These are phyloP conservation scores for Strix uralensis DNA, from an alignment of 2,113 vertebrate species.

Conservation along the genomic window DNA sequence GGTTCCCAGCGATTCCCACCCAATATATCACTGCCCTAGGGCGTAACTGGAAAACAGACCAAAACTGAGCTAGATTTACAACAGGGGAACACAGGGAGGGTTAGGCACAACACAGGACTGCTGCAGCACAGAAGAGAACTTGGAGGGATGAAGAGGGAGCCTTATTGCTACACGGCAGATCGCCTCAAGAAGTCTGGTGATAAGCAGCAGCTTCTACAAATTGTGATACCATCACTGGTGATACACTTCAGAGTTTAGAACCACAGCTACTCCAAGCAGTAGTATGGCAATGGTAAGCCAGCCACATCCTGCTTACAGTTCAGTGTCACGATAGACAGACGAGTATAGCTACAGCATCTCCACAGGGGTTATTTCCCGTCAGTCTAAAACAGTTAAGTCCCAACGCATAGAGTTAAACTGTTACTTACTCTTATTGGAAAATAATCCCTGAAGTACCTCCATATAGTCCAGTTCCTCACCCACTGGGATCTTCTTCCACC, in stretches of 20 bases:
- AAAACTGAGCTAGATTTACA: neutral
- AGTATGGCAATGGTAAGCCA: neutral
- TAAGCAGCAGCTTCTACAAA: neutral
- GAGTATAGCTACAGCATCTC: neutral
- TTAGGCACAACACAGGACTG: neutral
- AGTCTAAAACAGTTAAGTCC: neutral
- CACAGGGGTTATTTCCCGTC: neutral
- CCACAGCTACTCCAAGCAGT: neutral
- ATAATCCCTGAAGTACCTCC: slow-evolving; percentile 96
- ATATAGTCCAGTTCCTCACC: slow-evolving; percentile 94
- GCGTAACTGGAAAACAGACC: neutral
- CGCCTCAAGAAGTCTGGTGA: neutral
- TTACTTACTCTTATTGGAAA: slow-evolving; percentile 91
- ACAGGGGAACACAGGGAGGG: neutral
- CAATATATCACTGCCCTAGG: neutral
- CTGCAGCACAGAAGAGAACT: neutral
- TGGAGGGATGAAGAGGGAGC: neutral
- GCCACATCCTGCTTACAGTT: neutral
- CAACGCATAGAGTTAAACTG: neutral
- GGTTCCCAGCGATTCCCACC: neutral
- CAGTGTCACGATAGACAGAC: neutral
- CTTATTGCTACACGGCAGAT: neutral
- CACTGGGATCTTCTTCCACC: slow-evolving; percentile 93
- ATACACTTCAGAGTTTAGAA: neutral
- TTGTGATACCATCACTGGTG: no score